phyloP scores from a whole-genome alignment of 2,888 invertebrate species.

The Drosophila basisetae region DNA sequence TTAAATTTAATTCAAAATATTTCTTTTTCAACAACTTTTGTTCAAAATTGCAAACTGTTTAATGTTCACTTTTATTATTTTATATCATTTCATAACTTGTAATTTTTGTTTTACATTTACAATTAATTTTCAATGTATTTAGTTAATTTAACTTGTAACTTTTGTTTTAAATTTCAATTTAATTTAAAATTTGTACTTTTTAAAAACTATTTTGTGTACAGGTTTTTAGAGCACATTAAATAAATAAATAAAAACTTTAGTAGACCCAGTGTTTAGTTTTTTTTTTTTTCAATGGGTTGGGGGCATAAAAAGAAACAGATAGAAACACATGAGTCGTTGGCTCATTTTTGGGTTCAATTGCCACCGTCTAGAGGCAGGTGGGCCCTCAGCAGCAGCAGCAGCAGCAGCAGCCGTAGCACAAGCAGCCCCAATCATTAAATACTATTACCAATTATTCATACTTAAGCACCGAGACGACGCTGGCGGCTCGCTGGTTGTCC shows the following conservation, averaged over 20 bases:
- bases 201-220: not conserved
- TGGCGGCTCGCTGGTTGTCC: slow-evolving; percentile 34
- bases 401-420: slow-evolving; percentile 4
- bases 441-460: slow-evolving; percentile 82
- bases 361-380: slow-evolving; percentile 65
- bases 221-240: not conserved
- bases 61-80: not conserved
- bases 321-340: slow-evolving; percentile 33
- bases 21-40: not conserved
- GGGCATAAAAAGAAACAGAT: not conserved
- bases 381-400: slow-evolving; percentile 43
- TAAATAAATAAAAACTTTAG: not conserved
- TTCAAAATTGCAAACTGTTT: not conserved
- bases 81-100: too few species aligned
- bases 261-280: not conserved
- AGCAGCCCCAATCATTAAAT: slow-evolving; percentile 75
- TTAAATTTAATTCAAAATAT: not conserved
- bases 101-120: not conserved
- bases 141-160: too few species aligned
- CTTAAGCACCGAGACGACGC: slow-evolving; percentile 75
- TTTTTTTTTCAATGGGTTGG: not conserved
- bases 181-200: not conserved
- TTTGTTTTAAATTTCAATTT: not conserved
- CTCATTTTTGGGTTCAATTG: slow-evolving; percentile 54
- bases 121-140: not conserved